Base-by-base conservation (phyloP, 92 coral and sea anemone species). In the Porites rus region DNA sequence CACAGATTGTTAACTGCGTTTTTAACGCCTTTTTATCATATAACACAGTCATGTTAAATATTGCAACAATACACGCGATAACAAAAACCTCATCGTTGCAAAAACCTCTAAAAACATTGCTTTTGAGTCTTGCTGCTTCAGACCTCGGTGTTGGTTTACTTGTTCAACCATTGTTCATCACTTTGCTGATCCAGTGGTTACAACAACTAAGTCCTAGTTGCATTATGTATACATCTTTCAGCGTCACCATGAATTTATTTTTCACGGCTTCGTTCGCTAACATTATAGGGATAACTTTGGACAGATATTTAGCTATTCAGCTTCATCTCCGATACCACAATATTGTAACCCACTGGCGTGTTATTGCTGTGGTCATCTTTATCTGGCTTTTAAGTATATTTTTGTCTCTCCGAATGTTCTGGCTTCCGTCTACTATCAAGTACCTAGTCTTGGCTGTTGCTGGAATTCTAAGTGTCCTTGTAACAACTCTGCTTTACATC, bases 221-320 rank as follows among this genome's bases (percentile, higher is more conserved):
- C 52, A 9, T 7, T 17, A 73, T 60, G 31, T 73, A 51, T 38
- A 11, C 58, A 4, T 56, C 31, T 3, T 73, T 73, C 21, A 9
- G 59, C 52, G 20, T 5, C 77, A 51, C 58, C 52, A n/a, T 73
- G 77, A 38, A 38, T 38, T 38, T 38, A 38, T 38, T 38, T 38
- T 38, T 4, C 0, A 38, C 46, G 46, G 46, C 28, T 17, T 73
- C 62, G 77, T 73, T 73, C 38, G 9, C 52, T 2, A 38, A 28
- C 16, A 31, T 20, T 50, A 51, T 51, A 18, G 8, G 50, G 17
- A 1, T 51, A 2, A 73, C 38, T 8, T 10, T 73, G 52, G 77
- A 73, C 38, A 73, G 77, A n/a, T 73, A n/a, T 17, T 10, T 73
- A n/a, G 77, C 61, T 31, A 73, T 73, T 73, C 16, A 73, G 50